A percentile compares a stretch with the other conserved stretches of the same genome.
phyloP scores from a whole-genome alignment of 2,113 vertebrate species.

The Dicrurus megarhynchus region DNA sequence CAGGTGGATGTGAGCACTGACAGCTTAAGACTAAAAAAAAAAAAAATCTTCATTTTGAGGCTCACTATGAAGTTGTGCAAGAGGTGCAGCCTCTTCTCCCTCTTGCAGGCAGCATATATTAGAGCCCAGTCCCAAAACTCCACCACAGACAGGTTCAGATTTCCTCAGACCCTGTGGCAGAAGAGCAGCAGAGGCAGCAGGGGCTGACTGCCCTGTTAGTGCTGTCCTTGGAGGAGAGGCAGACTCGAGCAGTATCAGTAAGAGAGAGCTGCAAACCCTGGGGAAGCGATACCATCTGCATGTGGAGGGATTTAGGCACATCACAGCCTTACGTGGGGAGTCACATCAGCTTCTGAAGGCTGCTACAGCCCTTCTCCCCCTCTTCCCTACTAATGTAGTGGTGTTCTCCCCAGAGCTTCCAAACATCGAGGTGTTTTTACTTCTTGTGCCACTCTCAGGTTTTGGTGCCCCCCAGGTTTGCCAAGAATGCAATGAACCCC shows the following conservation, averaged over 20 bases:
- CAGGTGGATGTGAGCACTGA: not conserved
- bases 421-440: not conserved
- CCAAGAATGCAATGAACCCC: not conserved
- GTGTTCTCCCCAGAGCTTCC: not conserved
- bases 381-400: not conserved
- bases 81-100: not conserved
- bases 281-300: not conserved
- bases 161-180: not conserved
- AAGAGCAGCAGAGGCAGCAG: not conserved
- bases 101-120: not conserved
- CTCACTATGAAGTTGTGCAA: not conserved
- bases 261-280: not conserved
- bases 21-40: not conserved
- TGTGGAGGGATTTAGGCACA: not conserved
- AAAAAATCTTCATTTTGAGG: not conserved
- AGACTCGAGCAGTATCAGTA: fast-evolving
- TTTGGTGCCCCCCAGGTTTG: not conserved
- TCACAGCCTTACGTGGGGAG: not conserved
- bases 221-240: not conserved
- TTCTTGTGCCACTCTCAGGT: fast-evolving
- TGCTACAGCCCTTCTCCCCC: not conserved
- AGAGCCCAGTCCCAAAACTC: not conserved
- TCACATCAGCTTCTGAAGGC: not conserved
- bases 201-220: not conserved
- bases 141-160: not conserved